Conservation (phyloP, 1,140 invertebrate species). For the Acromyrmex charruanus region DNA sequence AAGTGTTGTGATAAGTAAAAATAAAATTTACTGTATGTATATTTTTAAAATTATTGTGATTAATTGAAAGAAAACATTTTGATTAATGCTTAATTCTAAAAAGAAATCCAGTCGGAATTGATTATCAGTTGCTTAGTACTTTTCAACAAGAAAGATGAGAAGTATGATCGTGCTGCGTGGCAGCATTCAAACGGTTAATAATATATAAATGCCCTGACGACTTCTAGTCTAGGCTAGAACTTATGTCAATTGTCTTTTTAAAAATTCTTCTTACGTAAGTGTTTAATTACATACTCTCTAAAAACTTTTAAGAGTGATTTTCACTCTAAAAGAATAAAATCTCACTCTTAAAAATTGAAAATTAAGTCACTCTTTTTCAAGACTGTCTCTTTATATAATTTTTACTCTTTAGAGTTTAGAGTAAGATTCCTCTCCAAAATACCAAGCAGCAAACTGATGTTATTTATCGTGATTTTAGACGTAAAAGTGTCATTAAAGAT, state of each 20-base stretch:
- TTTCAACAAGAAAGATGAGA: background rate
- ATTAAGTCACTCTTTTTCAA: no score
- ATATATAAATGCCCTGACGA: constrained; percentile 48
- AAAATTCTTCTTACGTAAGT: constrained; percentile 18
- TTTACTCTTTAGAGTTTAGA: no score
- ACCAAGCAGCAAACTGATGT: no score
- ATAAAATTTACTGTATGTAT: background rate
- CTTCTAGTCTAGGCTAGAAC: background rate
- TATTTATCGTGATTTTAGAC: no score
- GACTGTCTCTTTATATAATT: no score
- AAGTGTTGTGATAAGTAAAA: background rate
- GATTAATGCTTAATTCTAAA: background rate
- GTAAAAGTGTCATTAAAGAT: no score
- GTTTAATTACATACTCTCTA: background rate
- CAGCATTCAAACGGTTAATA: constrained; percentile 22
- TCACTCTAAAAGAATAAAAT: no score
- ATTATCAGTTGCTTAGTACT: background rate
- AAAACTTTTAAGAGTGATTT: no score
- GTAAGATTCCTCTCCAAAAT: no score
- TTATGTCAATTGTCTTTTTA: constrained; percentile 10
- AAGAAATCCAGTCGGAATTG: background rate
- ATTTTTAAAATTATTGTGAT: background rate
- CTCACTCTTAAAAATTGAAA: no score
- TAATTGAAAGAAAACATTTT: background rate
- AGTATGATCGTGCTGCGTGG: background rate